Base-by-base conservation (phyloP, 2,888 invertebrate species). In the Hofmannophila pseudospretella region DNA sequence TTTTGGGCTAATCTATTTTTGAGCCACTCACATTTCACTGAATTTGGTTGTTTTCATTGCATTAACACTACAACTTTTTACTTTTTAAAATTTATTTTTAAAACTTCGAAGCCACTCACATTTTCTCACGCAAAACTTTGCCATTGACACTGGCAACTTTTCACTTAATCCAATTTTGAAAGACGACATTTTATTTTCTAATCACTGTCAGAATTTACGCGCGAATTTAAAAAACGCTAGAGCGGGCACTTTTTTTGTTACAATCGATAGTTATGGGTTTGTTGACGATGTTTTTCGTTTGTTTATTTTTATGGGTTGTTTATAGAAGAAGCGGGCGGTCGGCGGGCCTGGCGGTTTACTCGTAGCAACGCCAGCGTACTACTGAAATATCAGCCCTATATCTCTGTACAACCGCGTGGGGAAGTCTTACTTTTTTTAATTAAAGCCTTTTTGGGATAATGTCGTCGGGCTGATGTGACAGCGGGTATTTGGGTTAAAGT, bases 361-460 rank as follows among this genome's bases (percentile, higher is more conserved):
- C 64, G 67, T 53, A 37, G 56, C 70, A 60, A 60, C 54, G 66
- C 64, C 67, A 57, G 52, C 64, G 68, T 63, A 58, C 58, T 64
- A 79, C 79, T 79, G 78, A 79, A 54, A 65, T 62, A 57, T 52
- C 55, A 51, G 46, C 52, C 58, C 56, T 57, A 55, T 52, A 58
- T 54, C 40, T 25, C 20, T 27, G 58, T 61, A 66, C 62, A 52
- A 56, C 48, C 63, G 61, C 44, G 47, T 34, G 25, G 47, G 41
- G 34, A 58, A 62, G 57, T 60, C 26, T 26, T 32, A 10, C 20
- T 26, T 35, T 30, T 30, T 16, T 30, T 10, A 7, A 23, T 23
- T 7, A 23, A 23, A 3, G 23, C 9, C 3, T 23, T 23, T 7
- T 20, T 4, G 20, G 20, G 20, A 20, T 20, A 20, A 20, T 20